phyloP scores from a whole-genome alignment of 2,797 vertebrate species.

The Fratercula arctica region DNA sequence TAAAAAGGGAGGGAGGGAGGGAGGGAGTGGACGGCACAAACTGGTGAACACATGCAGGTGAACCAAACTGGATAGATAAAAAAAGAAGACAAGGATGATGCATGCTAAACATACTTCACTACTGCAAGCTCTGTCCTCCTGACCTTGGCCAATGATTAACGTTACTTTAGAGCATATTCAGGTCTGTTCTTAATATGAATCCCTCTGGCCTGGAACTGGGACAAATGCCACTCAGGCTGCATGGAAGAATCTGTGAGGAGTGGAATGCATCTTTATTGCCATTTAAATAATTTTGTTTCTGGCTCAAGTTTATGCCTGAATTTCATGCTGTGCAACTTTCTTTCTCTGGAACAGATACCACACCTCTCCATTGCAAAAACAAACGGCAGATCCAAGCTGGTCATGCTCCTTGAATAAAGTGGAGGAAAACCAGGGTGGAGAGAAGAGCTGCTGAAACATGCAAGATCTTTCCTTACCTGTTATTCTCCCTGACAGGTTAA shows the following conservation, averaged over 20 bases:
- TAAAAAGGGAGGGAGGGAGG: background rate
- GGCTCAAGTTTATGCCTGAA: background rate
- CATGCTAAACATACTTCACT: background rate
- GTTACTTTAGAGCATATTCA: background rate
- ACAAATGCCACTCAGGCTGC: background rate
- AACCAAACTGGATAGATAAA: background rate
- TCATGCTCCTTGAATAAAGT: background rate
- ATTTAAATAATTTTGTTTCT: conserved; percentile 13
- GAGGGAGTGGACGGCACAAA: background rate
- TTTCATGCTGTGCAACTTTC: background rate
- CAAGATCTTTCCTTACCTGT: background rate
- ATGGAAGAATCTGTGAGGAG: background rate
- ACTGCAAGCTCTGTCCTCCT: conserved; percentile 14
- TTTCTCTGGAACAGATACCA: background rate
- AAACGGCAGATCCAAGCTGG: accelerated
- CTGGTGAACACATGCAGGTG: background rate
- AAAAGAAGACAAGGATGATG: background rate
- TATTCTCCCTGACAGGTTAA: background rate
- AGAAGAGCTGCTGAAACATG: background rate
- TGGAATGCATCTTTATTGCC: background rate
- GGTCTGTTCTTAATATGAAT: conserved; percentile 5
- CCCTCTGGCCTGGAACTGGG: background rate
- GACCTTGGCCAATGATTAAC: conserved; percentile 59
- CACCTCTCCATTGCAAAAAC: background rate
- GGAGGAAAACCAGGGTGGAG: background rate